These are phyloP conservation scores for Uria aalge DNA, from an alignment of 2,113 vertebrate genomes.

Conservation along the genomic window DNA sequence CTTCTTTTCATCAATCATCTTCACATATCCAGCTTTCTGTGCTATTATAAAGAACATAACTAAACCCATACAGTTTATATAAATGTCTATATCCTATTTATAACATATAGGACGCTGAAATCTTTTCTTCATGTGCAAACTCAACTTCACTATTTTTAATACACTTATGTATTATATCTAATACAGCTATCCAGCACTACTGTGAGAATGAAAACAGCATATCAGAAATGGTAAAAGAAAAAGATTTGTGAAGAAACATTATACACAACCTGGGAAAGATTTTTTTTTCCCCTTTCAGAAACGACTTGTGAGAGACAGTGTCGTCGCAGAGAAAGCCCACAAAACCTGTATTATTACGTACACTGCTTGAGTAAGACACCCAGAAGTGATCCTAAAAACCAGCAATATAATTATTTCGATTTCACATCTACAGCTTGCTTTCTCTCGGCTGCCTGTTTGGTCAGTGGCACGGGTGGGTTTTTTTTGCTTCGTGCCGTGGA, in stretches of 20 bases:
- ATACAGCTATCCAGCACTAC: background rate
- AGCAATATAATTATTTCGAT: background rate
- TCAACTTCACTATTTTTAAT: background rate
- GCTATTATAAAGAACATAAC: background rate
- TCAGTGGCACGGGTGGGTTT: background rate
- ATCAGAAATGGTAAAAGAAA: background rate
- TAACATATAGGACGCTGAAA: background rate
- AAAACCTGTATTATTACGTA: fast-evolving
- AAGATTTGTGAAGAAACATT: background rate
- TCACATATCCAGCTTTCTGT: background rate
- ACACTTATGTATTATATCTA: background rate
- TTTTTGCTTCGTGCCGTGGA: background rate
- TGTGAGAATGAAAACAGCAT: background rate
- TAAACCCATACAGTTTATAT: background rate
- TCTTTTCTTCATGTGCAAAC: background rate
- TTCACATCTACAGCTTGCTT: background rate
- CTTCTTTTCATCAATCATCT: background rate
- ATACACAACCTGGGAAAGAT: background rate
- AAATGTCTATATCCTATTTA: background rate
- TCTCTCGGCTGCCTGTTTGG: background rate
- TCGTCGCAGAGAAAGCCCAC: background rate
- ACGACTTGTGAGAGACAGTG: background rate
- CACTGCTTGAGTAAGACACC: background rate
- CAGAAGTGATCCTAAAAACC: background rate
- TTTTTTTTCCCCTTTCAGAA: background rate